A percentile compares a stretch with the other conserved stretches of the same genome.
Evolutionary conservation across 2,888 invertebrate species (phyloP).

Genomic region (Cephus rjabovi): DNA sequence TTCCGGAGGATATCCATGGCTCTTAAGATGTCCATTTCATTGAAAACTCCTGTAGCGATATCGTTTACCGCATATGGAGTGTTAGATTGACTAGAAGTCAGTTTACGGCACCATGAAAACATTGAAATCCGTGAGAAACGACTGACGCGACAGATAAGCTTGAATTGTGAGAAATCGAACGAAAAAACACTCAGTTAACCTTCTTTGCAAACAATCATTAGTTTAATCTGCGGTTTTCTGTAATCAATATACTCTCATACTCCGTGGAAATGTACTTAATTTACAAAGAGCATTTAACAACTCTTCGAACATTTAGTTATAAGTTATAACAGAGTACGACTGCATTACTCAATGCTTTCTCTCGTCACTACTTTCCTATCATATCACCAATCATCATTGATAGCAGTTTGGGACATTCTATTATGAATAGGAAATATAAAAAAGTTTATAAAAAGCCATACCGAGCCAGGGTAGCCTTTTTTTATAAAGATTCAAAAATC

Average conservation of each 20-base stretch:
- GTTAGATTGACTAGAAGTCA: neutral
- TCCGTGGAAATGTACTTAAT: neutral
- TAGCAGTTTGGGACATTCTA: neutral
- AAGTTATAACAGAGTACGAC: neutral
- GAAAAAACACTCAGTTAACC: neutral
- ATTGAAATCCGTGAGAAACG: neutral
- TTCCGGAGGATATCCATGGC: neutral
- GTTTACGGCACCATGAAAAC: neutral
- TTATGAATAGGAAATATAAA: neutral
- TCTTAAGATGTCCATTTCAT: neutral
- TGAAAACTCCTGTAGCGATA: neutral
- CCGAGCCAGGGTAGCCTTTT: neutral
- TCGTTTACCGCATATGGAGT: neutral
- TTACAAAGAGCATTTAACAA: neutral
- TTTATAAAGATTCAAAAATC: neutral
- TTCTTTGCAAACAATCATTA: neutral
- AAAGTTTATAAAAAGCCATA: neutral
- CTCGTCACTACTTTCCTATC: neutral
- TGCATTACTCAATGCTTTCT: neutral
- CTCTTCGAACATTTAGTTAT: neutral
- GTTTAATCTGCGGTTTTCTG: neutral
- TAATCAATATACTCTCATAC: neutral
- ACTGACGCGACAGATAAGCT: neutral
- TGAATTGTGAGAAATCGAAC: neutral
- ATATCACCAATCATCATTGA: neutral